Percentiles rank a stretch among this genome's conserved stretches.
These are phyloP conservation scores for Linnaemya tessellans DNA, from an alignment of 2,888 invertebrate species.

Conservation along the genomic window DNA sequence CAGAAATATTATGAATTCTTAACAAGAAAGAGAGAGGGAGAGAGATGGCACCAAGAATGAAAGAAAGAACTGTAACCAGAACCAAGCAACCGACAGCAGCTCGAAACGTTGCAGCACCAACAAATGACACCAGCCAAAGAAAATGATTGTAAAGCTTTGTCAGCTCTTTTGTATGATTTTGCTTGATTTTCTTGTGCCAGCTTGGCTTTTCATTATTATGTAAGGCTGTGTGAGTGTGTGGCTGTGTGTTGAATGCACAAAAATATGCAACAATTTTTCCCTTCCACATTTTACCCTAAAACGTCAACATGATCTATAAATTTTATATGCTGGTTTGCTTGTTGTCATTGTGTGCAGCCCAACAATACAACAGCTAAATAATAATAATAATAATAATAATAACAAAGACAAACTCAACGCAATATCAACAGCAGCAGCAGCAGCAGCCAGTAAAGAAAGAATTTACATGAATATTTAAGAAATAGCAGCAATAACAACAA, in stretches of 20 bases:
- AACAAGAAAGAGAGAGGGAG: conserved; percentile 64
- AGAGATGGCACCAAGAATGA: too few species aligned
- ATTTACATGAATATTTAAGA: not conserved
- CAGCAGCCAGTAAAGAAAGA: not conserved
- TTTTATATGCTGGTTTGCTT: conserved; percentile 54
- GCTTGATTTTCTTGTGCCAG: conserved; percentile 16
- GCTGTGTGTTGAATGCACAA: not conserved
- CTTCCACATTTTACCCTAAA: conserved; percentile 27
- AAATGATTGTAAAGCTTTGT: conserved; percentile 65
- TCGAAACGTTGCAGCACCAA: conserved; percentile 51
- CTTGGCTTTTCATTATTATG: conserved; percentile 15
- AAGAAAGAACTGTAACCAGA: not conserved
- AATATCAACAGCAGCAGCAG: not conserved
- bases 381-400: too few species aligned
- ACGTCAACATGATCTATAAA: conserved; percentile 67
- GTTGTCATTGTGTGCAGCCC: conserved; percentile 16
- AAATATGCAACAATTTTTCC: conserved; percentile 33
- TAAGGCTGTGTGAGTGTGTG: not conserved
- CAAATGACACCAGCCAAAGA: conserved; percentile 67
- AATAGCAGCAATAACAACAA: not conserved
- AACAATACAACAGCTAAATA: conserved; percentile 36
- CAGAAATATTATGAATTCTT: conserved; percentile 74
- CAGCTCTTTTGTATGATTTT: conserved; percentile 40
- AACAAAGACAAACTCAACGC: conserved; percentile 31
- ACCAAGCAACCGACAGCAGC: conserved; percentile 26